A percentile compares a stretch with the other conserved stretches of the same genome.
phyloP scores from a whole-genome alignment of 2,888 invertebrate genomes.

The Aricia artaxerxes region DNA sequence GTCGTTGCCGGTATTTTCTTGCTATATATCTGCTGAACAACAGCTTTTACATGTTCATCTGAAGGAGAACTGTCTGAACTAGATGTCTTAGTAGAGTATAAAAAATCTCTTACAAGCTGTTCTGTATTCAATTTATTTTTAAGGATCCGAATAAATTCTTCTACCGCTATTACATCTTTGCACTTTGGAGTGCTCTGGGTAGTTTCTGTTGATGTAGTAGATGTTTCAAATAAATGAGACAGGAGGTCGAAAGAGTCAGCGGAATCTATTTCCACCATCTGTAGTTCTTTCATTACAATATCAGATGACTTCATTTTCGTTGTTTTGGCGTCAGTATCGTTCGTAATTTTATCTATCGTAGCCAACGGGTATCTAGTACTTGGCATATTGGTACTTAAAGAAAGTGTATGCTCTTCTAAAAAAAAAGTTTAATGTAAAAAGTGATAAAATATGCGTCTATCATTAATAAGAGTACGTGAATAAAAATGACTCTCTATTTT shows the following conservation, averaged over 20 bases:
- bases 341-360: background rate
- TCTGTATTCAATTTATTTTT: slow-evolving; percentile 65
- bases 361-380: background rate
- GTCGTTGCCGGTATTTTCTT: slow-evolving; percentile 56
- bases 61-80: slow-evolving; percentile 50
- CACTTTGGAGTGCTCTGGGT: slow-evolving; percentile 50
- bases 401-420: background rate
- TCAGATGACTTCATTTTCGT: background rate
- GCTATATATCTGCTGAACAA: slow-evolving; percentile 63
- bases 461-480: background rate
- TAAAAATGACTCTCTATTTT: background rate
- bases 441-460: no score
- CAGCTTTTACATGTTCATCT: slow-evolving; percentile 62
- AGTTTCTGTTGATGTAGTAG: slow-evolving; percentile 44
- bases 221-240: slow-evolving; percentile 55
- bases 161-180: slow-evolving; percentile 58
- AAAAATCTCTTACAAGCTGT: slow-evolving; percentile 58
- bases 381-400: background rate
- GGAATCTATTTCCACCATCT: slow-evolving; percentile 35
- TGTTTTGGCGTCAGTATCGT: background rate
- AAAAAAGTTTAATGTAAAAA: background rate
- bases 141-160: slow-evolving; percentile 64
- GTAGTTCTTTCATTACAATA: background rate
- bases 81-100: slow-evolving; percentile 49
- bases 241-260: slow-evolving; percentile 57